Evolutionary conservation across 2,888 invertebrate species (phyloP).

Genomic region (Parnassius apollo): DNA sequence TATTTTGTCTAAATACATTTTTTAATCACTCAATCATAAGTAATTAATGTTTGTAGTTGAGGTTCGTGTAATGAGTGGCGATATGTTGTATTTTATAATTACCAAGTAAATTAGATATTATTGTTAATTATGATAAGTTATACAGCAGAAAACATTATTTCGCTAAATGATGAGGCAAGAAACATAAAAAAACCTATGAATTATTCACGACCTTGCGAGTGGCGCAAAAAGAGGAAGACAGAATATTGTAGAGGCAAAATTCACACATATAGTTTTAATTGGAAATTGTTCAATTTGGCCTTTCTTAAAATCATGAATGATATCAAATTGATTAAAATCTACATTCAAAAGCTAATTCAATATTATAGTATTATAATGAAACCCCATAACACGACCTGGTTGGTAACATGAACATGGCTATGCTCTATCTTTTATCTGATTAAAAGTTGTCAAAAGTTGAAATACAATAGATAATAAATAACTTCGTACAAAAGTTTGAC

Average conservation of each 20-base stretch:
- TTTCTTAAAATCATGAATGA: no score
- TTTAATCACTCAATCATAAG: neutral
- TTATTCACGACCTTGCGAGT: slow-evolving; percentile 20
- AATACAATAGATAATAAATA: no score
- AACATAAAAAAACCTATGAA: slow-evolving; percentile 15
- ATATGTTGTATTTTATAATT: slow-evolving; percentile 5
- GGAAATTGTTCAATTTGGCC: no score
- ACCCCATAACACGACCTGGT: no score
- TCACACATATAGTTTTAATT: no score
- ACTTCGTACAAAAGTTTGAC: no score
- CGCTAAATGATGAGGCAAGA: slow-evolving; percentile 7
- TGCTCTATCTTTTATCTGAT: no score
- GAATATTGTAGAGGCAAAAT: slow-evolving; percentile 6
- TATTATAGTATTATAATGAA: no score
- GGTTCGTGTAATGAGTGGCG: slow-evolving; percentile 8
- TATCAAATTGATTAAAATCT: no score
- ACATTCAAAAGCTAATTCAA: no score
- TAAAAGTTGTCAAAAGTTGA: no score
- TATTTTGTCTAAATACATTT: neutral
- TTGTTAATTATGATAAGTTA: slow-evolving; percentile 13
- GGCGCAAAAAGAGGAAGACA: slow-evolving; percentile 17
- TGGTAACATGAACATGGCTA: no score
- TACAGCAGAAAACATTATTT: slow-evolving; percentile 13
- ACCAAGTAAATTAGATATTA: slow-evolving; percentile 18
- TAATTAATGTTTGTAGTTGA: slow-evolving; percentile 1